Base-by-base conservation (phyloP, 2,888 invertebrate species). In the Eupithecia insigniata region DNA sequence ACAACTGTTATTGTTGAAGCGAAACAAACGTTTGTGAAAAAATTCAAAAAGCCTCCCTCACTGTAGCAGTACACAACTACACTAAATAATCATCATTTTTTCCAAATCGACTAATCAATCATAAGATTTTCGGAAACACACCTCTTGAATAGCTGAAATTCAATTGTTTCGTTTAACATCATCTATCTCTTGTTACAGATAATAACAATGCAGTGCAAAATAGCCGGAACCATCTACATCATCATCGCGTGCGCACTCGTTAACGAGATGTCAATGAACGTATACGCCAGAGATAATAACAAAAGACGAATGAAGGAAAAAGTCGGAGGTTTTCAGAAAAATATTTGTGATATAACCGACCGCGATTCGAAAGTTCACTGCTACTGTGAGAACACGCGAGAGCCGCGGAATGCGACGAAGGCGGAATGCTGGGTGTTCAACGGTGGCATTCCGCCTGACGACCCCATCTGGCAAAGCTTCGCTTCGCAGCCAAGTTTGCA, bases 351-450 rank as follows among this genome's bases (percentile, higher is more conserved):
- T 81, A 93, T 95, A 75, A 94, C 95, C 58, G 94, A 91, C 77
- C 88, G 92, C 51, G 93, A 95, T 68, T 92, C 95, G 0, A 95
- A 96, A 81, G 94, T 96, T 73, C 96, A 95, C 82, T 97, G 97
- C 89, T 95, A 96, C 85, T 97, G 97, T 85, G 95, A 96, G 81
- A 95, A 94, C 70, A 92, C 94, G 65, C 92, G 94, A 71, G 91
- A 93, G 72, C 90, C 90, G 51, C 88, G 89, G 78, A 94, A 95
- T 82, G 96, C 96, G 30, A 96, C 96, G 61, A 96, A 96, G 81
- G 97, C 96, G 65, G 97, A 96, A 88, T 98, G 98, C 87, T 96
- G 96, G 96, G 95, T 97, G 64, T 96, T 97, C 89, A 96, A 95
- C 80, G 95, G 95, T 58, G 96, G 96, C 61, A 95, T 96, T 83